Conservation (phyloP, 92 coral and sea anemone species). For the Heteractis magnifica region DNA sequence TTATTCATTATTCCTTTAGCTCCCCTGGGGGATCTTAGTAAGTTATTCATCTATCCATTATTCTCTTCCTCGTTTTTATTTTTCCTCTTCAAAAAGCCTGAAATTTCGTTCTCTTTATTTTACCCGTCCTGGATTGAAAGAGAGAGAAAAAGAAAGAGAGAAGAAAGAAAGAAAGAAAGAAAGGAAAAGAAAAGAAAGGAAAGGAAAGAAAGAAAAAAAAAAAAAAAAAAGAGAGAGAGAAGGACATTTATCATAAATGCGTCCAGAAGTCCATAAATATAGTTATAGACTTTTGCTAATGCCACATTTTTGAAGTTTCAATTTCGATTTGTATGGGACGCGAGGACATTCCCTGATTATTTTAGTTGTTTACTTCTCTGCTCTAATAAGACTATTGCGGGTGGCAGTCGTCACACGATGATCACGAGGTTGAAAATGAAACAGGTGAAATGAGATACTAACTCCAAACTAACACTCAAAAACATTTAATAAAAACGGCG, state of each 20-base stretch:
- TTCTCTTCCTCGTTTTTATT: no score
- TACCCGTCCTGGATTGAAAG: no score
- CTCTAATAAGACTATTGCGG: neutral
- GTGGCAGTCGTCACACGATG: conserved; percentile 1
- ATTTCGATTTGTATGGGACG: neutral
- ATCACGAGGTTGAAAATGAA: neutral
- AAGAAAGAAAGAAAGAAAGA: no score
- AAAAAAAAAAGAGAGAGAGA: neutral
- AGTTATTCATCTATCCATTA: no score
- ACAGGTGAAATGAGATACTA: neutral
- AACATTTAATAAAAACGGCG: neutral
- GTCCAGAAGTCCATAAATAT: neutral
- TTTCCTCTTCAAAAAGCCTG: no score
- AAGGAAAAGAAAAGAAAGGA: no score
- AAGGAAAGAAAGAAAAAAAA: no score
- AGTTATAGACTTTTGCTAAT: neutral
- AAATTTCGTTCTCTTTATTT: no score
- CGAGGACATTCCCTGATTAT: neutral
- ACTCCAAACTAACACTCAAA: neutral
- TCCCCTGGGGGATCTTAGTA: no score
- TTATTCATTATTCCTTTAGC: no score
- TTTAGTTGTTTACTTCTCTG: neutral
- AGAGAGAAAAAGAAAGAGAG: no score
- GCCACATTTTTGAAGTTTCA: neutral
- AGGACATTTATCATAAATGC: neutral